Percentiles rank a stretch among this genome's conserved stretches.
phyloP scores from a whole-genome alignment of 2,888 invertebrate genomes.

The Limnephilus auricula region DNA sequence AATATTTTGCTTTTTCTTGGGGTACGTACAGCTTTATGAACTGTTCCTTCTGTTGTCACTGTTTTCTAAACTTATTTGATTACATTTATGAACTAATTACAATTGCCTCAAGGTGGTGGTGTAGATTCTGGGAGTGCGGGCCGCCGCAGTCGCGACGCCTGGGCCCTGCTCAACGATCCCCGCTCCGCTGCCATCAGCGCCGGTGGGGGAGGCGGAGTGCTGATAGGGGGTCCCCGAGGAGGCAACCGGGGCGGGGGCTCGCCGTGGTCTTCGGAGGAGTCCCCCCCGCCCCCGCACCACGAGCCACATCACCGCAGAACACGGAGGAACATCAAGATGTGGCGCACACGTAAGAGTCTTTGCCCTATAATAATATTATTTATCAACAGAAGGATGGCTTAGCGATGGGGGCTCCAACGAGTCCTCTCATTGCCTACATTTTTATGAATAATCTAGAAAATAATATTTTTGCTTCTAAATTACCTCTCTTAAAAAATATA shows the following conservation, averaged over 20 bases:
- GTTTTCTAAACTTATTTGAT: background rate
- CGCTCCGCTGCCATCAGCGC: background rate
- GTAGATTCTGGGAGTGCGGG: conserved; percentile 70
- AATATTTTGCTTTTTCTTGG: background rate
- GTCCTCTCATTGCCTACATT: no score
- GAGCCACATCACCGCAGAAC: conserved; percentile 62
- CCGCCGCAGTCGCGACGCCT: conserved; percentile 67
- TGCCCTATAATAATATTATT: no score
- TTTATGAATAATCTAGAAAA: no score
- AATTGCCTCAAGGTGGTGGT: conserved; percentile 39
- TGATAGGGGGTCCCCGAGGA: conserved; percentile 63
- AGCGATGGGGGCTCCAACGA: no score
- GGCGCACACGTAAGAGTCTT: conserved; percentile 69
- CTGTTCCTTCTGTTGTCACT: background rate
- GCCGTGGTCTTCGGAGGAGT: conserved; percentile 87
- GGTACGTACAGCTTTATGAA: background rate
- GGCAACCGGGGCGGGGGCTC: conserved; percentile 77
- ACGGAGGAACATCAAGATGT: conserved; percentile 59
- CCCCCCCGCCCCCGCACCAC: conserved; percentile 68
- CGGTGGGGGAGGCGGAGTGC: conserved; percentile 48
- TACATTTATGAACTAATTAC: background rate
- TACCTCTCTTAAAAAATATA: no score
- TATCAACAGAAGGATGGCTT: no score
- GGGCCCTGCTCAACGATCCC: conserved; percentile 65
- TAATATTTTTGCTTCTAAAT: no score